Evolutionary conservation across 2,888 invertebrate genomes (phyloP), one percentile per base, ranked within the genome.

Genomic region (Phragmatobia fuliginosa): DNA sequence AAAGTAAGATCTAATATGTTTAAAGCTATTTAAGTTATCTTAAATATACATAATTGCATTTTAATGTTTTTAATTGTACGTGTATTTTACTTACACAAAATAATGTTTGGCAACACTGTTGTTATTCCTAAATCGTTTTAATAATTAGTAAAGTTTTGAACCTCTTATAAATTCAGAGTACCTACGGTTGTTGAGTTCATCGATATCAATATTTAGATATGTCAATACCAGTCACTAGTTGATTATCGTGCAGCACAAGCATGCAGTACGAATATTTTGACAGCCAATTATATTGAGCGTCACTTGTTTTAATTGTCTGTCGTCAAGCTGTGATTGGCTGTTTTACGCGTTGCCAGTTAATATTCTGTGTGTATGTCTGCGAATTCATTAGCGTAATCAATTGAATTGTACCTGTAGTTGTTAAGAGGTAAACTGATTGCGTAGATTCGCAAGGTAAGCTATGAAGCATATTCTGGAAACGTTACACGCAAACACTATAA

Each of bases 161-260:
- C 41, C 41, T 41, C 41, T 18, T 41, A 41, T 41, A 6, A 41
- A 2, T 41, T 0, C 41, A 18, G 5, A 18, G 41, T 18, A 41
- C 16, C 18, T 18, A 41, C 16, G 16, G 41, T 41, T 41, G 1
- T 41, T 41, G 0, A 41, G 18, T 18, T 18, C n/a, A n/a, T 49
- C n/a, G 10, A 49, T 49, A 49, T 49, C 21, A 49, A n/a, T 49
- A 49, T n/a, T n/a, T 49, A 21, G 49, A 49, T n/a, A 49, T 2
- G 49, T 49, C 49, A 49, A 49, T 49, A n/a, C n/a, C 49, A 49
- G n/a, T 49, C 49, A 6, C n/a, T 49, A n/a, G 49, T 49, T 49
- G 49, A 49, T 8, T 49, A 8, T 49, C n/a, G 49, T 49, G 49
- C 49, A 49, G n/a, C n/a, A 49, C 10, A 49, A 49, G n/a, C 49